Evolutionary conservation across 2,888 invertebrate genomes (phyloP).

Genomic region (Bombylius major): DNA sequence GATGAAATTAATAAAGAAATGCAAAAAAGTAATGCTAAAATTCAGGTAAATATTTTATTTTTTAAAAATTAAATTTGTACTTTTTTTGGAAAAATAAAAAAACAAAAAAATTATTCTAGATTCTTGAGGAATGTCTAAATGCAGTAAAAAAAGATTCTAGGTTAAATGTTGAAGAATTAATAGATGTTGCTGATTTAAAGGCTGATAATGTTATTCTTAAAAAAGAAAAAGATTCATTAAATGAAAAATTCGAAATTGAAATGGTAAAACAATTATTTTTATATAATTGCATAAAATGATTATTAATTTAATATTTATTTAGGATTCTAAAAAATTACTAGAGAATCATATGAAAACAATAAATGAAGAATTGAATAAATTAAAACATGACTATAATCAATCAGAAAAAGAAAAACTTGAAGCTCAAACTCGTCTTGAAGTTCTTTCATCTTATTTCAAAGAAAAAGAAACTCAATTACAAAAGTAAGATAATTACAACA

Average conservation of each 20-base stretch:
- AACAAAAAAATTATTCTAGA: slow-evolving; percentile 19
- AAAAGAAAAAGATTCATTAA: slow-evolving; percentile 40
- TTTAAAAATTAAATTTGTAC: too few relatives aligned
- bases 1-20: slow-evolving; percentile 28
- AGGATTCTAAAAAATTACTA: slow-evolving; percentile 36
- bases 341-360: slow-evolving; percentile 35
- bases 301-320: not conserved
- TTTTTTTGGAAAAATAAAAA: too few relatives aligned
- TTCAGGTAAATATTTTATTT: too few relatives aligned
- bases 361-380: slow-evolving; percentile 40
- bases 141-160: slow-evolving; percentile 35
- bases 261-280: slow-evolving; percentile 17
- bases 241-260: slow-evolving; percentile 38
- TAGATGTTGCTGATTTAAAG: slow-evolving; percentile 44
- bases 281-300: too few relatives aligned
- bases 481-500: slow-evolving; percentile 48
- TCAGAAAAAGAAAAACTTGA: slow-evolving; percentile 61
- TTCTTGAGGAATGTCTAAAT: slow-evolving; percentile 39
- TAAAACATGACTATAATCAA: slow-evolving; percentile 46
- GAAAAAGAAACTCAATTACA: slow-evolving; percentile 78
- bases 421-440: slow-evolving; percentile 70
- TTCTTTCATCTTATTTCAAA: slow-evolving; percentile 79
- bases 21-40: slow-evolving; percentile 30
- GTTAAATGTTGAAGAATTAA: slow-evolving; percentile 38
- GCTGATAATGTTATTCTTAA: slow-evolving; percentile 45